A percentile compares a stretch with the other conserved stretches of the same genome.
phyloP scores from a whole-genome alignment of 2,888 invertebrate species.

The Eupithecia subumbrata region DNA sequence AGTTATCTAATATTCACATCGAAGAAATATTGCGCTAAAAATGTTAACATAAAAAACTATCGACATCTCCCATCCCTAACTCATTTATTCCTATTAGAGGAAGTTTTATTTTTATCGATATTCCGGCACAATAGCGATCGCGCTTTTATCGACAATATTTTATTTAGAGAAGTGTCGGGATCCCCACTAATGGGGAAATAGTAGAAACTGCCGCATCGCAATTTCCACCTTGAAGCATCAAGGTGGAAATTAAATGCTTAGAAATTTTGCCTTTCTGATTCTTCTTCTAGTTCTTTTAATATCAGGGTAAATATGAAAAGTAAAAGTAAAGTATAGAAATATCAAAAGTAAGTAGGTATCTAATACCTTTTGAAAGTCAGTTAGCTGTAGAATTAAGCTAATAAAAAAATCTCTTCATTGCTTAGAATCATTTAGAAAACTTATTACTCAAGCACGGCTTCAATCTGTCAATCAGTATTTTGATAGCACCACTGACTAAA shows the following conservation, averaged over 20 bases:
- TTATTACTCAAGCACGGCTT: too few relatives aligned
- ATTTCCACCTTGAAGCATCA: too few relatives aligned
- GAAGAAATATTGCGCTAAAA: neutral
- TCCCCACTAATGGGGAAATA: constrained; percentile 36
- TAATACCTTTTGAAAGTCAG: too few relatives aligned
- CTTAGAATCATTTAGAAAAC: neutral
- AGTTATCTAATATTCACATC: neutral
- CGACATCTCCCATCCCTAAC: constrained; percentile 44
- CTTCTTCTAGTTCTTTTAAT: neutral
- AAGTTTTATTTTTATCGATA: constrained; percentile 63
- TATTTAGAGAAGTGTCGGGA: constrained; percentile 49
- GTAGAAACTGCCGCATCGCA: constrained; percentile 26
- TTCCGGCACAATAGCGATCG: constrained; percentile 62
- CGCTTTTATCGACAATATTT: constrained; percentile 63
- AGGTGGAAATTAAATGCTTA: neutral
- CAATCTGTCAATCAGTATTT: neutral
- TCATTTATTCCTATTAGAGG: constrained; percentile 49
- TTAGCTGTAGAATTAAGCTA: too few relatives aligned
- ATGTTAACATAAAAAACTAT: constrained; percentile 26
- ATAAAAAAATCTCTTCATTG: neutral
- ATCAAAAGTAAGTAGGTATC: neutral
- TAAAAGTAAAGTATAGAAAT: neutral
- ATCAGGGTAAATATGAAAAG: neutral
- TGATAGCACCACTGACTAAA: neutral
- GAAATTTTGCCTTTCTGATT: neutral